Conservation (phyloP, 2,888 invertebrate species). For the Acleris literana region DNA sequence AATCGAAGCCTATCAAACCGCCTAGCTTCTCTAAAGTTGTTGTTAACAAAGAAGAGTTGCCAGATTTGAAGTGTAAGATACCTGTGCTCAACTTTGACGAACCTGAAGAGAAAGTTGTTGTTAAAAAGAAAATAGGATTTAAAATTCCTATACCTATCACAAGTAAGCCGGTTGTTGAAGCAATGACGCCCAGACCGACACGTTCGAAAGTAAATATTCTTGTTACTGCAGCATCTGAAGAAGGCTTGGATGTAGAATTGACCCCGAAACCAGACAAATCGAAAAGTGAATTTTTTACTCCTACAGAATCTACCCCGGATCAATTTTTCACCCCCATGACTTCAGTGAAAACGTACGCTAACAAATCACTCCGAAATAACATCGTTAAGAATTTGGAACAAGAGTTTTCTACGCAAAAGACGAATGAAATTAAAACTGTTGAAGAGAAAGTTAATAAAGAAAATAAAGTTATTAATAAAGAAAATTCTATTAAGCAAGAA, state of each 20-base stretch:
- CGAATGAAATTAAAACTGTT: background rate
- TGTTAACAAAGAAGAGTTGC: slow-evolving; percentile 65
- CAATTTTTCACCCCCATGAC: slow-evolving; percentile 69
- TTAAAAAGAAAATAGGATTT: slow-evolving; percentile 49
- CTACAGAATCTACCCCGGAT: slow-evolving; percentile 50
- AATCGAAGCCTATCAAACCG: slow-evolving; percentile 47
- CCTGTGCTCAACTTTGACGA: slow-evolving; percentile 65
- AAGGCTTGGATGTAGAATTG: slow-evolving; percentile 35
- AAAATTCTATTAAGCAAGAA: background rate
- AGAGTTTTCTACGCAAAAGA: slow-evolving; percentile 52
- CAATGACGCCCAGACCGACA: slow-evolving; percentile 57
- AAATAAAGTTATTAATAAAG: background rate
- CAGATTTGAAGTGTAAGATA: slow-evolving; percentile 55
- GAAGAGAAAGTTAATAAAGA: background rate
- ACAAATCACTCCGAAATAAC: slow-evolving; percentile 50
- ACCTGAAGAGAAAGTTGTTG: slow-evolving; percentile 27
- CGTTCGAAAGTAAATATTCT: slow-evolving; percentile 35
- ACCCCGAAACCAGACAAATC: slow-evolving; percentile 43
- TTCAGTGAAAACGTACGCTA: slow-evolving; percentile 60
- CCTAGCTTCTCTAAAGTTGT: slow-evolving; percentile 47
- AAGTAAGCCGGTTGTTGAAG: slow-evolving; percentile 55
- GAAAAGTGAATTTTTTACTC: slow-evolving; percentile 57
- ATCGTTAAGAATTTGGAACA: slow-evolving; percentile 68
- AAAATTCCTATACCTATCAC: slow-evolving; percentile 66
- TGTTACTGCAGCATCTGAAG: slow-evolving; percentile 41